Evolutionary conservation across 2,888 invertebrate genomes (phyloP), one percentile per base, ranked within the genome.

Genomic region (Polietes domitor): DNA sequence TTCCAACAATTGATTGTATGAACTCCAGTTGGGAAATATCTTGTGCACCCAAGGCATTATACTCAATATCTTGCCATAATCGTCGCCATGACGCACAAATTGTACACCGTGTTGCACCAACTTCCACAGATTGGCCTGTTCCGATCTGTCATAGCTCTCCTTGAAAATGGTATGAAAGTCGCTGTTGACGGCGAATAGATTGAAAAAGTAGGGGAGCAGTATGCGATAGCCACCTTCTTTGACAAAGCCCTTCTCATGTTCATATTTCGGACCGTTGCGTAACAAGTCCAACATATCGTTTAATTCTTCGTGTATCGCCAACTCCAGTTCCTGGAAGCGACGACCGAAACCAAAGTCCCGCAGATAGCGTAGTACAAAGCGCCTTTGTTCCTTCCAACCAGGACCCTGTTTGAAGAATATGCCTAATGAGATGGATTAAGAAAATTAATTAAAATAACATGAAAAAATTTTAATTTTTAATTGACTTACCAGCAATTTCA

Each of bases 261-360:
- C 88, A 87, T 92, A 91, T 83, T 90, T 90, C 0, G 94, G 93
- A 4, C 94, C 93, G 65, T 91, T 90, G 28, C 91, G 92, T 12
- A 94, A 89, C 2, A 93, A 86, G 65, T 94, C 91, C 2, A 94
- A 85, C 74, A 94, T 88, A 72, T 92, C 89, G 0, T 87, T 85
- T 0, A 94, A 88, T 90, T 94, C 93, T 65, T 93, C 93, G 55
- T 90, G 89, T 0, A 93, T 91, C 4, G 92, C 88, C 7, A 88
- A 82, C 87, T 96, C 96, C 50, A 95, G 89, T 9, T 91, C 91
- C 0, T 91, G 91, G 47, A 93, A 94, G 2, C 95, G 93, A 65
- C 95, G 93, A 0, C 96, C 96, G 85, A 96, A 95, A 2, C 96
- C 96, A 87, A 92, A 95, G 88, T 96, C 95, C 0, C 96, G 92